Evolutionary conservation across 2,113 vertebrate genomes (phyloP), one percentile per base, ranked within the genome.

Genomic region (Ctenomys sociabilis): DNA sequence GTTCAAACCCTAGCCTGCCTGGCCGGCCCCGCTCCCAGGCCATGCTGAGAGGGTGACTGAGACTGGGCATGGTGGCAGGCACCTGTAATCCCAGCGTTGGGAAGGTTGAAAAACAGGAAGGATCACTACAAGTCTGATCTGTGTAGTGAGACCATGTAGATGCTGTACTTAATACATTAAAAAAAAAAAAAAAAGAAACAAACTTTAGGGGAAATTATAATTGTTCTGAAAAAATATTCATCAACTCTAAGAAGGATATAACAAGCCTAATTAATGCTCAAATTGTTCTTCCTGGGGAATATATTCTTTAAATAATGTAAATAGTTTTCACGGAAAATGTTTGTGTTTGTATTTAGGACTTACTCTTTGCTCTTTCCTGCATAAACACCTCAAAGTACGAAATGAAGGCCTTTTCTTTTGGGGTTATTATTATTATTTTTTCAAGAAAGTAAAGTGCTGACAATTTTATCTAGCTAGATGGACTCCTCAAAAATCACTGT

Each of bases 191-290:
- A 8, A 49, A 49, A 49, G 9, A 49, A 49, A 11, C 49, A 97
- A 97, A 72, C 68, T 95, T 2, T 94, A 83, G 7, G 30, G 85
- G 83, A 98, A 98, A 98, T 96, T 98, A 95, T 97, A 95, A 95
- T 93, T 98, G 81, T 95, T 97, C 82, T 97, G 52, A 96, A 94
- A 96, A 93, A 85, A 92, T 54, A 19, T 16, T 32, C 73, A 93
- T 95, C 93, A 98, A 94, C 86, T 96, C 86, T 97, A 35, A 97
- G 92, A 96, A 98, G 98, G 89, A 73, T 72, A 5, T 96, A 98
- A 95, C 88, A 97, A 93, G 92, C 78, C 96, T 98, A 97, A 98
- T 98, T 97, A 98, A 98, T 98, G 94, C 82, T 97, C 89, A 94
- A 95, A 91, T 80, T 97, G 14, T 96, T 98, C 93, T 96, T 98